phyloP scores from a whole-genome alignment of 2,113 vertebrate species.

The Plectropomus leopardus region DNA sequence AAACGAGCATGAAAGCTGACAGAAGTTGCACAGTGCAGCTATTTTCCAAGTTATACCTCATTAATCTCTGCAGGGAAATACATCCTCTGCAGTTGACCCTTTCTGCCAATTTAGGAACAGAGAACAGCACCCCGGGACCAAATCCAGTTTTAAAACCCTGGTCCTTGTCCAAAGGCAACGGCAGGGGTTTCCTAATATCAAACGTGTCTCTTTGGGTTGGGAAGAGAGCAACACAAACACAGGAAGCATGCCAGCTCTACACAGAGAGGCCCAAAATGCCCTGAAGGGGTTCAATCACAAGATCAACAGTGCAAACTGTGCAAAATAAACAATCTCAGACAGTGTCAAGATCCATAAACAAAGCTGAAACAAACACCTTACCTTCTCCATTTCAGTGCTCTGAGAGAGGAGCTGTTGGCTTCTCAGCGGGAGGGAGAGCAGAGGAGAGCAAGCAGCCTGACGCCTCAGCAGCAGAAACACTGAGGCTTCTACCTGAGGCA shows the following conservation, averaged over 20 bases:
- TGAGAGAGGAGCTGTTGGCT: constrained; percentile 54
- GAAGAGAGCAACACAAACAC: constrained; percentile 32
- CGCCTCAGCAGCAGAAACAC: constrained; percentile 65
- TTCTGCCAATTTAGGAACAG: constrained; percentile 12
- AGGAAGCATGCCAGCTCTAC: constrained; percentile 14
- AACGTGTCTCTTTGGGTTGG: not conserved
- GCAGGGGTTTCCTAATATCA: constrained; percentile 6
- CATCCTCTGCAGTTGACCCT: constrained; percentile 21
- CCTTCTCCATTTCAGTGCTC: constrained; percentile 85
- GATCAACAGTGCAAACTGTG: constrained; percentile 36
- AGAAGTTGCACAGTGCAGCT: not conserved
- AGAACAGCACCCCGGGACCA: constrained; percentile 14
- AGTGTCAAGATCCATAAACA: constrained; percentile 20
- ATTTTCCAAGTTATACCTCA: constrained; percentile 18
- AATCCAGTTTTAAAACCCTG: constrained; percentile 16
- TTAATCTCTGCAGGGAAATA: constrained; percentile 12
- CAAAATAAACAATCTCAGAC: constrained; percentile 22
- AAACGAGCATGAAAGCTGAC: constrained; percentile 30
- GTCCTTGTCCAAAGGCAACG: not conserved
- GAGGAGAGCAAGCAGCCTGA: constrained; percentile 59
- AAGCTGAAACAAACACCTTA: constrained; percentile 59
- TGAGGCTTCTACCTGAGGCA: constrained; percentile 82
- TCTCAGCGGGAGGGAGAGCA: constrained; percentile 60
- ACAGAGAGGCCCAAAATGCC: constrained; percentile 20
- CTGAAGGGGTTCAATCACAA: constrained; percentile 16